Evolutionary conservation across 2,113 vertebrate species (phyloP).

Genomic region (Rhizomys pruinosus): DNA sequence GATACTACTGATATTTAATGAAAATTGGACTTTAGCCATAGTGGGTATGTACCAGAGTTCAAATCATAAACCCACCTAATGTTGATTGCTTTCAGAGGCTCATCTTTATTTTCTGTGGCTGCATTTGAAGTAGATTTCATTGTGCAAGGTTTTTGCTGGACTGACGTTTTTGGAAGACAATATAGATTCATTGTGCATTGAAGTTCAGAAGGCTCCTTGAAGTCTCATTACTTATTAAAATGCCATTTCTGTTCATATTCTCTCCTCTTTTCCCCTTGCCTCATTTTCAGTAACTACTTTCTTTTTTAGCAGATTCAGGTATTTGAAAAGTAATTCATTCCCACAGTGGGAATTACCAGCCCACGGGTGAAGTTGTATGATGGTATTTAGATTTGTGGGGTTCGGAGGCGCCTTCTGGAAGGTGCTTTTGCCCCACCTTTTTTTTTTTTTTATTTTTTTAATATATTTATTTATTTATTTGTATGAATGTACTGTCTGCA

Average conservation of each 20-base stretch:
- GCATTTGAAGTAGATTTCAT: not conserved
- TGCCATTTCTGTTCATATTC: constrained; percentile 72
- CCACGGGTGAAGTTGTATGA: not conserved
- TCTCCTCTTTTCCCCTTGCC: constrained; percentile 23
- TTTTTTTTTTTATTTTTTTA: too few relatives aligned
- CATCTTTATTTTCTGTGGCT: constrained; percentile 4
- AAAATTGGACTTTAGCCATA: constrained; percentile 25
- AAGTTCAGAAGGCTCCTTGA: constrained; percentile 57
- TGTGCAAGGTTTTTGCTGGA: constrained; percentile 15
- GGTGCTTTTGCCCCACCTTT: not conserved
- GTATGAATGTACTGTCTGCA: too few relatives aligned
- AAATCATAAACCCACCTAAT: not conserved
- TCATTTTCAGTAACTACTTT: constrained; percentile 65
- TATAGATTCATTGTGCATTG: constrained; percentile 54
- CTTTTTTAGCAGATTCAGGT: constrained; percentile 61
- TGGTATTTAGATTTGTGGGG: not conserved
- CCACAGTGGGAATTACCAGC: not conserved
- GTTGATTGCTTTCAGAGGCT: constrained; percentile 1
- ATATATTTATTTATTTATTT: too few relatives aligned
- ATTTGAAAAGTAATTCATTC: constrained; percentile 62
- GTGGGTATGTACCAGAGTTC: not conserved
- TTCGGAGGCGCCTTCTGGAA: not conserved
- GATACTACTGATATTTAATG: constrained; percentile 15
- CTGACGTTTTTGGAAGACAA: constrained; percentile 38
- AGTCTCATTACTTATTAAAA: constrained; percentile 77